phyloP scores from a whole-genome alignment of 1,140 invertebrate genomes.

The Drosophila cardini region DNA sequence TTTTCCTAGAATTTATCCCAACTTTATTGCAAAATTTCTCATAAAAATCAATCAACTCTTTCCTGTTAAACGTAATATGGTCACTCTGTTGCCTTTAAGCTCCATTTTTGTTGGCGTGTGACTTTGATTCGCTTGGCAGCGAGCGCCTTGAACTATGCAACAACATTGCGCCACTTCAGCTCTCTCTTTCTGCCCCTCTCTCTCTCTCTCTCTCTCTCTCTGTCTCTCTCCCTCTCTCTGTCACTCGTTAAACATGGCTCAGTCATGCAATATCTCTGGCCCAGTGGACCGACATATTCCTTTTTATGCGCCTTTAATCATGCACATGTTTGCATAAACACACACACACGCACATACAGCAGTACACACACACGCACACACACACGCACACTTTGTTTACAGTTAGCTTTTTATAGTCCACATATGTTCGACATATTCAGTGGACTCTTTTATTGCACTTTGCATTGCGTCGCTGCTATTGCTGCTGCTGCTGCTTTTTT shows the following conservation, averaged over 20 bases:
- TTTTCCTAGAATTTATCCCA: too few relatives aligned
- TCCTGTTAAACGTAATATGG: neutral
- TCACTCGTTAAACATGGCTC: neutral
- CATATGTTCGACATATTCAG: conserved; percentile 71
- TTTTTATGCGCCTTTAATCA: conserved; percentile 62
- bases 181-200: neutral
- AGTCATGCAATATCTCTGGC: conserved; percentile 5
- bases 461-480: conserved; percentile 14
- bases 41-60: neutral
- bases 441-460: conserved; percentile 54
- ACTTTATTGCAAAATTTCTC: neutral
- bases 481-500: too few relatives aligned
- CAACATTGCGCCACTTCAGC: conserved; percentile 14
- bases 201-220: neutral
- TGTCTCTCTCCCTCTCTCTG: neutral
- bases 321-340: conserved; percentile 57
- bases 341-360: conserved; percentile 18
- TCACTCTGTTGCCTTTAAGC: neutral
- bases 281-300: conserved; percentile 40
- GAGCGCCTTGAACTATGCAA: conserved; percentile 51
- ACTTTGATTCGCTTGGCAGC: conserved; percentile 13
- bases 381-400: conserved; percentile 62
- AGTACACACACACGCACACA: conserved; percentile 16
- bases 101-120: too few relatives aligned
- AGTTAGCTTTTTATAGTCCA: conserved; percentile 69